phyloP scores from a whole-genome alignment of 2,797 vertebrate species.

The Eremophila alpestris region DNA sequence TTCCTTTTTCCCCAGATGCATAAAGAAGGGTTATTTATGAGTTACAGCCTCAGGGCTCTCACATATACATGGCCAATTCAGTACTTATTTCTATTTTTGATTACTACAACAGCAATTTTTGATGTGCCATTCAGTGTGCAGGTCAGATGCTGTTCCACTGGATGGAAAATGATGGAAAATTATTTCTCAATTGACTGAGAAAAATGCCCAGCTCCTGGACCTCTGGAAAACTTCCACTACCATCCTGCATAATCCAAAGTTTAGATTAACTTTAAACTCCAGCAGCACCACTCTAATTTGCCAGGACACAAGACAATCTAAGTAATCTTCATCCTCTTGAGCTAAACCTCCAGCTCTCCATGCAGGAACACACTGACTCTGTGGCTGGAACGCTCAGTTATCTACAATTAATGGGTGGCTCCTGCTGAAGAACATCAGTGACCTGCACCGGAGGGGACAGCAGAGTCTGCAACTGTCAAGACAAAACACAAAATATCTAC shows the following conservation, averaged over 20 bases:
- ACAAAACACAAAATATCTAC: neutral
- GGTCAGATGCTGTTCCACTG: neutral
- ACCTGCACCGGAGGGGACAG: neutral
- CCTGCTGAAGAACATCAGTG: neutral
- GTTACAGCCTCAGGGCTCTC: neutral
- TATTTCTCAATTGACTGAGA: neutral
- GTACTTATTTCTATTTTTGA: neutral
- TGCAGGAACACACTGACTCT: fast-evolving
- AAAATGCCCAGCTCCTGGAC: neutral
- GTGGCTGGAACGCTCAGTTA: fast-evolving
- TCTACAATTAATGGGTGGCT: fast-evolving
- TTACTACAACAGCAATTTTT: neutral
- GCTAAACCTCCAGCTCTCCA: neutral
- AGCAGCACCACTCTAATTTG: neutral
- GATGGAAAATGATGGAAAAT: neutral
- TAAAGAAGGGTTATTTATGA: neutral
- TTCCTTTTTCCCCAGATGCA: neutral
- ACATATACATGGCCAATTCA: neutral
- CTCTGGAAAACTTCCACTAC: neutral
- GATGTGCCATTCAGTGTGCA: neutral
- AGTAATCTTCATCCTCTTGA: neutral
- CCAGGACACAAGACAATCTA: neutral
- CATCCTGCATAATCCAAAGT: neutral
- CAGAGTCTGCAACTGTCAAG: fast-evolving
- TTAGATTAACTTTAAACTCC: neutral